Percentiles rank a stretch among this genome's conserved stretches.
phyloP scores from a whole-genome alignment of 64 coral and sea anemone species.

The Orbicella faveolata region DNA sequence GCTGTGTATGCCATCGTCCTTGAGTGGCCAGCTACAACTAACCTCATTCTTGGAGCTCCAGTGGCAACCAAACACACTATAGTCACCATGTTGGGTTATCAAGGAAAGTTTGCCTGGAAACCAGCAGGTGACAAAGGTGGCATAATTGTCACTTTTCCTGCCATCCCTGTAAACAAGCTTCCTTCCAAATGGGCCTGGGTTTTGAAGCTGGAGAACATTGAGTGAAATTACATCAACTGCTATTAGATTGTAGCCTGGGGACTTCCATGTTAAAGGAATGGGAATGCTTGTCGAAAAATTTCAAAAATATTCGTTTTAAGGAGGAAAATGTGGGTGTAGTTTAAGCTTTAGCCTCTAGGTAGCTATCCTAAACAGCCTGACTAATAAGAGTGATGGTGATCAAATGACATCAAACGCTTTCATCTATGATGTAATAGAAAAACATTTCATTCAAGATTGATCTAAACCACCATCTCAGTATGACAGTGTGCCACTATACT shows the following conservation, averaged over 20 bases:
- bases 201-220: conserved; percentile 56
- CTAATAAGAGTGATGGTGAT: too few relatives aligned
- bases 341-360: too few relatives aligned
- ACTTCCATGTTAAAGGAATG: too few relatives aligned
- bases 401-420: too few relatives aligned
- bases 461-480: too few relatives aligned
- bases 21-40: conserved; percentile 65
- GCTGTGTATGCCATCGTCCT: conserved; percentile 87
- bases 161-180: conserved; percentile 40
- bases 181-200: conserved; percentile 81
- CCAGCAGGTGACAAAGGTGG: not conserved
- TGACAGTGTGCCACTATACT: too few relatives aligned
- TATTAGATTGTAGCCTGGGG: not conserved
- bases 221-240: not conserved
- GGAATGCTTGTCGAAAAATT: too few relatives aligned
- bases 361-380: too few relatives aligned
- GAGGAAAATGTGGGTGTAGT: too few relatives aligned
- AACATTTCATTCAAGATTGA: too few relatives aligned
- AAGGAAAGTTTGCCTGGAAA: conserved; percentile 54
- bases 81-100: conserved; percentile 80
- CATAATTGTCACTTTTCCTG: conserved; percentile 31
- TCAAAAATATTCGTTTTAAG: too few relatives aligned
- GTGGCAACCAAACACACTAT: conserved; percentile 10
- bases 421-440: too few relatives aligned
- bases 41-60: conserved; percentile 62